Conservation (phyloP, 2,888 invertebrate genomes). For the Anoplius nigerrimus region DNA sequence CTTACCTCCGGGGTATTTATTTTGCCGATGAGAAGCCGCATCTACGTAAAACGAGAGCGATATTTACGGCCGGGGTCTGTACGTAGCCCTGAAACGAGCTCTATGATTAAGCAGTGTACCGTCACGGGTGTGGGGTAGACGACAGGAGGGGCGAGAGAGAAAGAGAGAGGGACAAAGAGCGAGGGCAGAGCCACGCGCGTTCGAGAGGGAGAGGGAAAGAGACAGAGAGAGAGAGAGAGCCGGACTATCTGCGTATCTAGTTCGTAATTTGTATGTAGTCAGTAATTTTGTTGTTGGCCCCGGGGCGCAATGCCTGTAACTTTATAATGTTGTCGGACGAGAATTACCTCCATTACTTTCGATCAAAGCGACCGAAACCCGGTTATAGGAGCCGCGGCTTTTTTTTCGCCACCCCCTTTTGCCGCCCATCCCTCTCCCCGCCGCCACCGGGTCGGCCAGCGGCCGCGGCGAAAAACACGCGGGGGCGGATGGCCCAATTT, state of each 20-base stretch:
- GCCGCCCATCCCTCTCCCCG: too few species aligned
- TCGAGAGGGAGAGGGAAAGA: conserved; percentile 15
- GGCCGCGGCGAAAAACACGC: too few species aligned
- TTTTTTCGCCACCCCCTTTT: not conserved
- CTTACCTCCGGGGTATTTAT: conserved; percentile 50
- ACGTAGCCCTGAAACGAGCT: conserved; percentile 49
- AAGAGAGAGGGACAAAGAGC: conserved; percentile 10
- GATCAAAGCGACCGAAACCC: conserved; percentile 3
- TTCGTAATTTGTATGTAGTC: conserved; percentile 53
- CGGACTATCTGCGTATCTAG: conserved; percentile 49
- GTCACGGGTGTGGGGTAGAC: conserved; percentile 12
- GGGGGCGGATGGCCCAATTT: too few species aligned
- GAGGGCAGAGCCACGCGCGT: conserved; percentile 12
- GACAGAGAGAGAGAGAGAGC: conserved; percentile 25
- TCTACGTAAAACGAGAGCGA: conserved; percentile 57
- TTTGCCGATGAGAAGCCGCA: conserved; percentile 57
- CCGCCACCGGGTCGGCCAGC: too few species aligned
- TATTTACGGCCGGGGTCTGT: conserved; percentile 44
- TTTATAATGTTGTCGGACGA: conserved; percentile 17
- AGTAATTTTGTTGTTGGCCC: conserved; percentile 49
- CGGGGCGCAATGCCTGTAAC: conserved; percentile 40
- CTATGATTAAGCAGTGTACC: conserved; percentile 51
- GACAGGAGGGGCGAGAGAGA: conserved; percentile 16
- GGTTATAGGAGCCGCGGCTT: not conserved
- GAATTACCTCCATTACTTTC: conserved; percentile 8